Evolutionary conservation across 2,797 vertebrate species (phyloP), one percentile per base, ranked within the genome.

Genomic region (Sebastes baramenuke): DNA sequence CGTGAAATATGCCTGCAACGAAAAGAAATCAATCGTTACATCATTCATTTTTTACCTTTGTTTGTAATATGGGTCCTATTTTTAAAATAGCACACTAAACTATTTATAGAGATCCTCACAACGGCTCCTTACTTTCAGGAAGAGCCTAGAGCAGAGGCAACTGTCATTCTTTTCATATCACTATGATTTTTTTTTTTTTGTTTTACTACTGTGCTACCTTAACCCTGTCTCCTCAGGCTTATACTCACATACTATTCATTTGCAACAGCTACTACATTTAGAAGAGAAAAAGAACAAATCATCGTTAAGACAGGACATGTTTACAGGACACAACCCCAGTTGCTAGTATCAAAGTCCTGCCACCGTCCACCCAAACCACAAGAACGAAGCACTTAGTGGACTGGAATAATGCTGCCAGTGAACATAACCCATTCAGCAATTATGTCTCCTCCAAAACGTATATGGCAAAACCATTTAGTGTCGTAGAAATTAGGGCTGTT

Each of bases 31-130:
- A 56, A 62, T 14, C 24, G 60, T 69, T 52, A 49, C 46, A 59
- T 72, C 69, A 59, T 73, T 56, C 13, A 12, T 2, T 69, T 64
- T 54, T 67, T 72, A 67, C 25, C 55, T 80, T 72, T 67, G 66
- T 80, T 72, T 80, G 70, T 59, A 59, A 74, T 58, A 18, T 84
- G 72, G 25, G 54, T 67, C 60, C 16, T 67, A 67, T n/a, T 80
- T 77, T 82, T 75, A 82, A 87, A 85, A 83, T 82, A 83, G 80
- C 58, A 42, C 42, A 18, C n/a, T 24, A 3, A 62, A 29, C 80
- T 89, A 87, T 85, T 89, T 72, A 69, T 87, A 85, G 88, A 76
- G 30, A 67, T 61, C 32, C 18, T 73, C 25, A 75, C 56, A 65
- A 42, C 13, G 2, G 34, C 22, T 49, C 14, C 30, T 3, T 22